Conservation (phyloP, 1,140 invertebrate species). For the Thalassaphorura encarpata region DNA sequence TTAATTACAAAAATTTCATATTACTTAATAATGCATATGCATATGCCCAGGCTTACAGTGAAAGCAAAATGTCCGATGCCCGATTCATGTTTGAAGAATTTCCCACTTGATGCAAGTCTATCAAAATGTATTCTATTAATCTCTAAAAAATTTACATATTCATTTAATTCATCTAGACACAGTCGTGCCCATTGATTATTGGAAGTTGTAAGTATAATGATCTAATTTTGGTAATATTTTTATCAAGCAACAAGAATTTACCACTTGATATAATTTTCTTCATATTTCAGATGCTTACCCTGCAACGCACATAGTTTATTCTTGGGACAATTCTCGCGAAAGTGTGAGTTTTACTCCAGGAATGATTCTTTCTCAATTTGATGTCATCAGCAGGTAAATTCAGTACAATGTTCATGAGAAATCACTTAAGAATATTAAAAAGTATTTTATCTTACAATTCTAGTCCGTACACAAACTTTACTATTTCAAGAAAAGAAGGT, state of each 20-base stretch:
- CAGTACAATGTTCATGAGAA: slow-evolving; percentile 49
- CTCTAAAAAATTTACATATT: no score
- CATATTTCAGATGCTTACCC: slow-evolving; percentile 66
- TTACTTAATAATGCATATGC: background rate
- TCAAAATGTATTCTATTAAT: no score
- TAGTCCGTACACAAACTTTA: no score
- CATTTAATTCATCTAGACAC: no score
- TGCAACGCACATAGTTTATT: slow-evolving; percentile 65
- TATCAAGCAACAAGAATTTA: no score
- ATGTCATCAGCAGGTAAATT: slow-evolving; percentile 67
- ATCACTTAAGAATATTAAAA: no score
- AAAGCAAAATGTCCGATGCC: slow-evolving; percentile 89
- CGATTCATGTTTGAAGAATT: slow-evolving; percentile 73
- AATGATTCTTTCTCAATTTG: slow-evolving; percentile 77
- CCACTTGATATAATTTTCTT: background rate
- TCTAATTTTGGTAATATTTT: background rate
- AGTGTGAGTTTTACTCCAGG: slow-evolving; percentile 69
- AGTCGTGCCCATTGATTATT: slow-evolving; percentile 71
- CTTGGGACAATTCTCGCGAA: slow-evolving; percentile 63
- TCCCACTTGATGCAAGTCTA: slow-evolving; percentile 91
- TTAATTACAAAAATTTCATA: no score
- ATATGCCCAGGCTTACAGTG: slow-evolving; percentile 64
- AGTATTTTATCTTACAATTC: no score
- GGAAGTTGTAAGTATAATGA: slow-evolving; percentile 71
- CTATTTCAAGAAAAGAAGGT: no score